Conservation (phyloP, 1,140 invertebrate species). For the Hylyphantes graminicola region DNA sequence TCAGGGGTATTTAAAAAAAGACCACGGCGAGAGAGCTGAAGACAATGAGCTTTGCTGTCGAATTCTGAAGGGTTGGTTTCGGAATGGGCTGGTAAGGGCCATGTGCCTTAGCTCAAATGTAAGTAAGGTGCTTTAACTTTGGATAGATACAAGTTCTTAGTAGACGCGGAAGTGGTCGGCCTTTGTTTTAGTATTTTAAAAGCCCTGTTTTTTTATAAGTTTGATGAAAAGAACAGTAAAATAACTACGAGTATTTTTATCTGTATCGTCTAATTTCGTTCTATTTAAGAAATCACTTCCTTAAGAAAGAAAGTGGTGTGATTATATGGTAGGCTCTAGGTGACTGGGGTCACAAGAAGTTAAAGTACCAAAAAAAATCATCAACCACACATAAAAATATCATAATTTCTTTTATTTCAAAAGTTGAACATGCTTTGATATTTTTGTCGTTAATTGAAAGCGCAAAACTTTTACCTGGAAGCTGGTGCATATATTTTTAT, state of each 20-base stretch:
- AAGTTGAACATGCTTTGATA: neutral
- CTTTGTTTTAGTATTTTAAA: too few species aligned
- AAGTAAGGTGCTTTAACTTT: too few species aligned
- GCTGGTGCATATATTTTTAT: too few species aligned
- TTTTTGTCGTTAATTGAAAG: neutral
- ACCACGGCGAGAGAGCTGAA: neutral
- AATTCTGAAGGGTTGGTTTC: neutral
- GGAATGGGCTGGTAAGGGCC: neutral
- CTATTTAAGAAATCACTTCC: neutral
- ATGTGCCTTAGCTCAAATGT: neutral
- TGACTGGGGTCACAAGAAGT: neutral
- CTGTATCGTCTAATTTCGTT: neutral
- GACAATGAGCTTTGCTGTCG: conserved; percentile 1
- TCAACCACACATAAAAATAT: too few species aligned
- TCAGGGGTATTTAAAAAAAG: conserved; percentile 39
- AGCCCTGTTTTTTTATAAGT: too few species aligned
- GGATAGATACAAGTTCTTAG: too few species aligned
- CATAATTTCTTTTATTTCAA: neutral
- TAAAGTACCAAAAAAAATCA: neutral
- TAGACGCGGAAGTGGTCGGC: too few species aligned
- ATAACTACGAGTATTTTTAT: neutral
- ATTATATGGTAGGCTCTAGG: neutral
- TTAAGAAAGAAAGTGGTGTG: neutral
- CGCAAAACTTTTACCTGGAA: too few species aligned
- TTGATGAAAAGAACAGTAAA: too few species aligned